A percentile compares a stretch with the other conserved stretches of the same genome.
Conservation (phyloP, 2,113 vertebrate species). For the Dinomys branickii region DNA sequence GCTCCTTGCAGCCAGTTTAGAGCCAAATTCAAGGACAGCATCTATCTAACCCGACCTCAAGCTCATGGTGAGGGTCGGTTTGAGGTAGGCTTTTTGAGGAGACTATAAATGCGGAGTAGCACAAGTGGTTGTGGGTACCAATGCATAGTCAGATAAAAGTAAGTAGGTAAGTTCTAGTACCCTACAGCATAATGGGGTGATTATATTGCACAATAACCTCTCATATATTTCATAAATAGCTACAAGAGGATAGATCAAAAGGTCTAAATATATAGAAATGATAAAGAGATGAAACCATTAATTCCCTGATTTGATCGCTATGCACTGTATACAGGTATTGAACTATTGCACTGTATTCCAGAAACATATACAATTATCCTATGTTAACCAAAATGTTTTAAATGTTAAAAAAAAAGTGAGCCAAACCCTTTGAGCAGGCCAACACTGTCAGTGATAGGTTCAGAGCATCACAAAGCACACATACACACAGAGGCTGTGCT, state of each 20-base stretch:
- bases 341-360: background rate
- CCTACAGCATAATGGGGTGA: background rate
- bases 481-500: background rate
- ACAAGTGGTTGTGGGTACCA: background rate
- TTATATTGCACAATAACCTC: background rate
- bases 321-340: background rate
- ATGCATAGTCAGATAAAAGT: background rate
- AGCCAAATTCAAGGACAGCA: background rate
- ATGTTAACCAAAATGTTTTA: background rate
- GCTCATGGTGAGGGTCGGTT: background rate
- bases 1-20: background rate
- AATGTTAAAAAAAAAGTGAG: background rate
- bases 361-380: background rate
- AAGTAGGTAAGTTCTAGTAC: background rate
- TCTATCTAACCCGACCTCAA: background rate
- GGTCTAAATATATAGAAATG: background rate
- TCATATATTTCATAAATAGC: background rate
- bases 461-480: background rate
- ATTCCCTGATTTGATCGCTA: background rate
- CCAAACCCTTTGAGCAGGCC: background rate
- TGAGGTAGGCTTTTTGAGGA: background rate
- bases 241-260: background rate
- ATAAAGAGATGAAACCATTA: background rate
- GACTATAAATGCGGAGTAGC: background rate
- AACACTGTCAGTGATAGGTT: background rate